Conservation (phyloP, 1,140 invertebrate species). For the Bathynomus jamesi region DNA sequence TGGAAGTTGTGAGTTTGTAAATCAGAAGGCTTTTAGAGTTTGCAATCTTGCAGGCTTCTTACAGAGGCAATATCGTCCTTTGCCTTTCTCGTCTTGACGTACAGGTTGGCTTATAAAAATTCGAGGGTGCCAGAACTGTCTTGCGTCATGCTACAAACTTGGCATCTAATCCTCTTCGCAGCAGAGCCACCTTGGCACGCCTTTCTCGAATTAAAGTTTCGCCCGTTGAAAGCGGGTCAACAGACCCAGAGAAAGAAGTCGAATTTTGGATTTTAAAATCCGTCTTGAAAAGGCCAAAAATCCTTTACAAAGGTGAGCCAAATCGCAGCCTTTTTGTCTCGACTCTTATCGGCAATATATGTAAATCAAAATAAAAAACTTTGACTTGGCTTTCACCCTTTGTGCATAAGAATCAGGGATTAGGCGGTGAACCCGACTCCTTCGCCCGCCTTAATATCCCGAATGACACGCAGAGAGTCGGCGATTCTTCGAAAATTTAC, state of each 20-base stretch:
- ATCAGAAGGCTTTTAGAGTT: background rate
- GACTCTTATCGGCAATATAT: constrained; percentile 31
- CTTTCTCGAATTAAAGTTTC: background rate
- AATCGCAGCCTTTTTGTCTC: constrained; percentile 4
- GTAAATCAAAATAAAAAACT: constrained; percentile 37
- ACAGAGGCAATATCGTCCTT: background rate
- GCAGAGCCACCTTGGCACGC: background rate
- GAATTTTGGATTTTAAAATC: background rate
- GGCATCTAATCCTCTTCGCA: background rate
- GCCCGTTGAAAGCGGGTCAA: background rate
- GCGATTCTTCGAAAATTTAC: background rate
- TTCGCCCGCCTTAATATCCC: background rate
- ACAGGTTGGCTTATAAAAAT: background rate
- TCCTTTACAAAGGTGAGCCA: background rate
- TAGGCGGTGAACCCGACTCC: constrained; percentile 17
- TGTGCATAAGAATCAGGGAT: constrained; percentile 36
- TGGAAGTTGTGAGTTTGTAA: background rate
- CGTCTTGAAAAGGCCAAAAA: background rate
- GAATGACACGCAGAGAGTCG: background rate
- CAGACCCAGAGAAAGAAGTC: background rate
- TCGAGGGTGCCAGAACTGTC: background rate
- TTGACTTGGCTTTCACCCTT: constrained; percentile 34
- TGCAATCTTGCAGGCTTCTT: background rate
- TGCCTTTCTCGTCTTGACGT: background rate
- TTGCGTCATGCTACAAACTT: background rate